Conservation (phyloP, 2,888 invertebrate species). For the Leptopterna dolabrata region DNA sequence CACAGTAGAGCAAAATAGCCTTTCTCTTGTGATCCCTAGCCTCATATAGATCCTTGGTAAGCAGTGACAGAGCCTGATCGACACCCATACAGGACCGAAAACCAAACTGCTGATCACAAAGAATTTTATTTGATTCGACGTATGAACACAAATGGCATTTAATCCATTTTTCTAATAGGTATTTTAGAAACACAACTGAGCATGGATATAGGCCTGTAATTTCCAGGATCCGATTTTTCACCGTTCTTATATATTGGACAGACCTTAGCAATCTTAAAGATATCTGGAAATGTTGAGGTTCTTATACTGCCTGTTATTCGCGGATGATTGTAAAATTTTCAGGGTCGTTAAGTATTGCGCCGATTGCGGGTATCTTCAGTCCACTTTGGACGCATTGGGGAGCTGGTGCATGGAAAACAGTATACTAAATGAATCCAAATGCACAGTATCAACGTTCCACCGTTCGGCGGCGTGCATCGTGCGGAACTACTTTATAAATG, state of each 20-base stretch:
- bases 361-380: too few relatives aligned
- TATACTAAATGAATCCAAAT: too few relatives aligned
- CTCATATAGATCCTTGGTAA: too few relatives aligned
- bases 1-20: not conserved
- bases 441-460: too few relatives aligned
- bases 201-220: conserved; percentile 1
- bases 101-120: not conserved
- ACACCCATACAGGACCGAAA: not conserved
- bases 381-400: too few relatives aligned
- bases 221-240: not conserved
- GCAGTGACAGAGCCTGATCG: not conserved
- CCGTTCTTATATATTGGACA: not conserved
- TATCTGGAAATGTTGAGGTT: not conserved
- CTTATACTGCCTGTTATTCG: too few relatives aligned
- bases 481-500: too few relatives aligned
- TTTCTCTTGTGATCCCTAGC: too few relatives aligned
- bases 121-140: not conserved
- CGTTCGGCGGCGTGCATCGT: too few relatives aligned
- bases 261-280: not conserved
- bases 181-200: not conserved
- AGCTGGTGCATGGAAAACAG: too few relatives aligned
- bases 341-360: too few relatives aligned
- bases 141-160: not conserved
- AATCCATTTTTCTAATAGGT: conserved; percentile 5
- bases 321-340: too few relatives aligned